Evolutionary conservation across 1,140 invertebrate genomes (phyloP).

Genomic region (Colletes latitarsis): DNA sequence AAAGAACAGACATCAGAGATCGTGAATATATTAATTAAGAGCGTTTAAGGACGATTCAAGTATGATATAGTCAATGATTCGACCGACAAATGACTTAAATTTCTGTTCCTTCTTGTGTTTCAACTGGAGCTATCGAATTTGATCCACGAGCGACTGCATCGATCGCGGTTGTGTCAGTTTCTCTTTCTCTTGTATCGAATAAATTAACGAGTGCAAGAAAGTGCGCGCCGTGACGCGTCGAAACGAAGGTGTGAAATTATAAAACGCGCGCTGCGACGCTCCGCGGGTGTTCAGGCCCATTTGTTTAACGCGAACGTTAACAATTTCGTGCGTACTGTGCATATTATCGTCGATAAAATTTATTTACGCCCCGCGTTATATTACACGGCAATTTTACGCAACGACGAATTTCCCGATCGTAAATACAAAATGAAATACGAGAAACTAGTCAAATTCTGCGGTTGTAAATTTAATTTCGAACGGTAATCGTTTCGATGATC

Average conservation of each 20-base stretch:
- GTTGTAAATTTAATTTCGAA: not conserved
- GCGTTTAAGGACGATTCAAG: constrained; percentile 6
- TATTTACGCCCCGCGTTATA: not conserved
- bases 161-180: constrained; percentile 52
- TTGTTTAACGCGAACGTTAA: not conserved
- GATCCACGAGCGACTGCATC: constrained; percentile 57
- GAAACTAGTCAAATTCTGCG: not conserved
- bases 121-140: constrained; percentile 63
- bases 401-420: too few relatives aligned
- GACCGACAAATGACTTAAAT: constrained; percentile 46
- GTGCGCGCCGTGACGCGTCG: too few relatives aligned
- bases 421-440: not conserved
- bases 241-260: not conserved
- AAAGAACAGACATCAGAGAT: too few relatives aligned
- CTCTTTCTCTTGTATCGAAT: constrained; percentile 13
- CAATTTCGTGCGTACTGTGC: not conserved
- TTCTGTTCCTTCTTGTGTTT: constrained; percentile 58
- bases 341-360: not conserved
- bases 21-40: not conserved
- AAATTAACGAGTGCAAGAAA: not conserved
- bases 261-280: not conserved
- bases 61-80: constrained; percentile 22
- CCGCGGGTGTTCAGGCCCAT: not conserved
- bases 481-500: not conserved
- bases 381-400: not conserved